Evolutionary conservation across 2,113 vertebrate genomes (phyloP), one percentile per base, ranked within the genome.

Genomic region (Gallinago undulata): DNA sequence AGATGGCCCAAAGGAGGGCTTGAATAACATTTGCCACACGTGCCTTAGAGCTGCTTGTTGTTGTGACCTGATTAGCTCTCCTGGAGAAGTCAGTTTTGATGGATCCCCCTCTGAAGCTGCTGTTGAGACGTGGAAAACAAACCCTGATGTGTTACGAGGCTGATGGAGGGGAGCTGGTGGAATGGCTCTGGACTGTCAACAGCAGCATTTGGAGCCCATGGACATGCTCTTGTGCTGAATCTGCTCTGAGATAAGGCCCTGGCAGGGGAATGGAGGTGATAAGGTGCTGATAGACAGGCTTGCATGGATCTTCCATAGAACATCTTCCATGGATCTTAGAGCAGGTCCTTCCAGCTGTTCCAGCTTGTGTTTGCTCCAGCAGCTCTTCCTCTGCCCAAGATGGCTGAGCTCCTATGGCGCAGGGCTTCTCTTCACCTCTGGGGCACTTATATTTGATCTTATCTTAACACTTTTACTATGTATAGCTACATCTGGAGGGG

Each of bases 371-470:
- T 79, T 48, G 62, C 41, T 62, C 43, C 53, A 75, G 64, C 31
- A 50, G 2, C 66, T 35, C 13, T 53, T 45, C 2, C 2, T 21
- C 15, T 33, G 74, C 55, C 63, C 6, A 9, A n/a, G 35, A 13
- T 55, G 37, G 37, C 73, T 31, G 50, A 66, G 64, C 43, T 45
- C 31, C 6, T 22, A 13, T 7, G 25, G 59, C 12, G 3, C 47
- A 25, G 51, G 1, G 2, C 37, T 82, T 11, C 37, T 39, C 35
- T 51, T 70, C 28, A 5, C 2, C 1, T 41, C 33, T 0, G 1
- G 28, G 43, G 30, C 1, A 0, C 25, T 43, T 55, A 15, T 37
- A 50, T 78, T 66, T 55, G 31, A 31, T 75, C 45, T 68, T 23
- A 3, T 57, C 76, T 67, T 21, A 17, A 24, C 25, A 1, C 23